These are phyloP conservation scores for Nothocercus nigrocapillus DNA, from an alignment of 2,113 vertebrate genomes.

Conservation along the genomic window DNA sequence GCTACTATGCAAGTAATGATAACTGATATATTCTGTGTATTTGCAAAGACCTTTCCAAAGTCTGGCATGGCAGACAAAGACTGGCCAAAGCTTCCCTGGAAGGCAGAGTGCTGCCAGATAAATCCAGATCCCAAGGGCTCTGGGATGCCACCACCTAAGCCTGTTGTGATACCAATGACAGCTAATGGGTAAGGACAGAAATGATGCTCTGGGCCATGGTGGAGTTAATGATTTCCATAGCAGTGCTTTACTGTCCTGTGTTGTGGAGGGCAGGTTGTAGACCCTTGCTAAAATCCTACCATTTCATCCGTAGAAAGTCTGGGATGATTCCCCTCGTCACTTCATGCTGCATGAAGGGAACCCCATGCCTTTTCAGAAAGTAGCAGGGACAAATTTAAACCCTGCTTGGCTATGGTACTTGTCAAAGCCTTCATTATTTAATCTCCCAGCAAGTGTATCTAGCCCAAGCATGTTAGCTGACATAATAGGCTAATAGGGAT, in stretches of 20 bases:
- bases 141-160: too few species aligned
- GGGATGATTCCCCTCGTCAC: not conserved
- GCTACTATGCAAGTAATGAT: conserved; percentile 33
- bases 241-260: not conserved
- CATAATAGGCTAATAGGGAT: not conserved
- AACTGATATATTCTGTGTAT: conserved; percentile 72
- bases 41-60: conserved; percentile 55
- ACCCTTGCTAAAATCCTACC: not conserved
- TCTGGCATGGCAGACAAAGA: not conserved
- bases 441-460: not conserved
- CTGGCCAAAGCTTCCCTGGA: conserved; percentile 18
- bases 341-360: not conserved
- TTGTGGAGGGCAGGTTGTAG: not conserved
- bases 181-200: not conserved
- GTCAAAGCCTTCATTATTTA: not conserved
- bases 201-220: not conserved
- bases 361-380: not conserved
- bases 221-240: not conserved
- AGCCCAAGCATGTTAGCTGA: not conserved
- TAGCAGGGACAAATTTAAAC: not conserved
- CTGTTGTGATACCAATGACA: rapidly evolving
- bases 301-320: not conserved
- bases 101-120: not conserved
- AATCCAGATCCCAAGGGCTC: not conserved
- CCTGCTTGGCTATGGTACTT: not conserved